phyloP scores from a whole-genome alignment of 2,113 vertebrate genomes.

The sheep (Ovis aries) region DNA sequence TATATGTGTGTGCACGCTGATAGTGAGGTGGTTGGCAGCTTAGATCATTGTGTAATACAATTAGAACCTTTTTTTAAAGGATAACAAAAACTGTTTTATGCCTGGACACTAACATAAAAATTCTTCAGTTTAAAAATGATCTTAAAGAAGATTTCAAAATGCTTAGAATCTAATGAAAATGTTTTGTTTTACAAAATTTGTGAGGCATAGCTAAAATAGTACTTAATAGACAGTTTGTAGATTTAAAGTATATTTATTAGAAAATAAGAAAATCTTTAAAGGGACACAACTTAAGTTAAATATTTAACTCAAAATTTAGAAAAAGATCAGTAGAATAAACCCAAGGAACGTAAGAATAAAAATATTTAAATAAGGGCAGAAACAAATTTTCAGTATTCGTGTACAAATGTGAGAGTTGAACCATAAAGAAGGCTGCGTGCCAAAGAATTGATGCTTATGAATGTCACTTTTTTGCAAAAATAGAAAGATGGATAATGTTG shows the following conservation, averaged over 20 bases:
- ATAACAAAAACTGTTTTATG: not conserved
- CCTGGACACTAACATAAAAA: not conserved
- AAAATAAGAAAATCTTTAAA: not conserved
- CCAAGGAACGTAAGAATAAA: not conserved
- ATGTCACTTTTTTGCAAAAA: not conserved
- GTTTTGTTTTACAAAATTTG: not conserved
- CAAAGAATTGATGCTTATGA: not conserved
- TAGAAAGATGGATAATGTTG: not conserved
- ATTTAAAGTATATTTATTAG: not conserved
- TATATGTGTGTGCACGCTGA: not conserved
- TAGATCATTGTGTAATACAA: not conserved
- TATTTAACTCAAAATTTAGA: not conserved
- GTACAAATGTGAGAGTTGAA: not conserved
- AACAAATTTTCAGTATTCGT: not conserved
- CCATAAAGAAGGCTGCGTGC: not conserved
- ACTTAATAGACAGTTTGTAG: not conserved
- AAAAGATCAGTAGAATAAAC: not conserved
- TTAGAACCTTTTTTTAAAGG: not conserved
- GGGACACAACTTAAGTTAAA: not conserved
- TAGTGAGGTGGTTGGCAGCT: not conserved
- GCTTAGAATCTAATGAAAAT: not conserved
- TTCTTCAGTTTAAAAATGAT: not conserved
- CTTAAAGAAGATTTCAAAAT: not conserved
- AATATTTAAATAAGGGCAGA: not conserved
- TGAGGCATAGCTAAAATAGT: not conserved